Percentiles rank a stretch among this genome's conserved stretches.
Conservation (phyloP, 2,113 vertebrate species). For the Pachycephala philippinensis region DNA sequence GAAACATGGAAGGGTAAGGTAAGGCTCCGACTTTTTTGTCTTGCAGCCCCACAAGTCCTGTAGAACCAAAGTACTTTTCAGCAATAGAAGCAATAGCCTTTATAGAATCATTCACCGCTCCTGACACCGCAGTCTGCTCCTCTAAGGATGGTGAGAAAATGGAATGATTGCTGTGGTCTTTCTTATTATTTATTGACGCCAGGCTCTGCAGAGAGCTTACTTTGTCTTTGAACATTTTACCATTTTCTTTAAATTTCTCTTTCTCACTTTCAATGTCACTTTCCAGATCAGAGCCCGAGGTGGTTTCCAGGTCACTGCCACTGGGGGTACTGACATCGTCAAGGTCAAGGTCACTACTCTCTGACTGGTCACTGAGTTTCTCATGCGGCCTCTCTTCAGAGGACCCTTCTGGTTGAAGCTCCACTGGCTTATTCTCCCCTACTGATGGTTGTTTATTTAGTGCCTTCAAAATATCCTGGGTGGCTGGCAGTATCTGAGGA, state of each 20-base stretch:
- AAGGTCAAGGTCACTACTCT: conserved; percentile 98
- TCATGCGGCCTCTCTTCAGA: conserved; percentile 82
- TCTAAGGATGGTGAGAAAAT: conserved; percentile 90
- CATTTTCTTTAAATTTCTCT: conserved; percentile 92
- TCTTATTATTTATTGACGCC: conserved; percentile 84
- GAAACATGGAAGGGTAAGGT: conserved; percentile 98
- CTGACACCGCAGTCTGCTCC: conserved; percentile 94
- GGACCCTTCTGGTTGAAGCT: conserved; percentile 80
- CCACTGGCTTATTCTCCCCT: conserved; percentile 79
- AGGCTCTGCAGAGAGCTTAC: conserved; percentile 85
- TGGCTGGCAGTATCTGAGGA: conserved; percentile 86
- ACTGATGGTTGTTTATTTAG: conserved; percentile 86
- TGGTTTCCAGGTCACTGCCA: conserved; percentile 97
- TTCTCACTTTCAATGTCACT: conserved; percentile 98
- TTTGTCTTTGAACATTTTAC: conserved; percentile 93
- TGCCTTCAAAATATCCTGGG: conserved; percentile 91
- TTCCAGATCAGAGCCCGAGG: conserved; percentile 96
- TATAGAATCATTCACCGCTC: conserved; percentile 99
- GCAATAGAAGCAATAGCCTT: conserved; percentile 99
- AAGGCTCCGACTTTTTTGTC: conserved; percentile 94
- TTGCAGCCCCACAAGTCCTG: conserved; percentile 93
- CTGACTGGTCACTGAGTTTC: conserved; percentile 97
- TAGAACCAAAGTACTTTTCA: conserved; percentile 99
- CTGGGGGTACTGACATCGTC: conserved; percentile 99
- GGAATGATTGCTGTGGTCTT: conserved; percentile 87